phyloP scores from a whole-genome alignment of 2,888 invertebrate genomes.

The Chironomus tentans region DNA sequence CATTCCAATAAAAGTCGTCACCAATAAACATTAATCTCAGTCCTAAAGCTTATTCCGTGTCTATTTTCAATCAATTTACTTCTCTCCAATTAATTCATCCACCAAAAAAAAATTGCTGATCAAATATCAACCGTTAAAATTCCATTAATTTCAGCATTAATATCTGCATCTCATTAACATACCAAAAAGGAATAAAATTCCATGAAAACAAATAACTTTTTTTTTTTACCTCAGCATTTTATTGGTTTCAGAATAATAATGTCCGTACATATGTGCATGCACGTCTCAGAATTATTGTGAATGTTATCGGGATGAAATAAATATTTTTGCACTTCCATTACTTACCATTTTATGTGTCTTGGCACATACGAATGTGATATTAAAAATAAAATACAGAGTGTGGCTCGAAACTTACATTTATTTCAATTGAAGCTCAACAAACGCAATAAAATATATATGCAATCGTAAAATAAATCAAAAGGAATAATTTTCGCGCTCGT shows the following conservation, averaged over 20 bases:
- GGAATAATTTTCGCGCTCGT: too few relatives aligned
- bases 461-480: constrained; percentile 17
- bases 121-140: not conserved
- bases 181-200: not conserved
- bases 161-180: constrained; percentile 22
- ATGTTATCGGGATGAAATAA: not conserved
- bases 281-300: not conserved
- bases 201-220: not conserved
- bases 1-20: too few relatives aligned
- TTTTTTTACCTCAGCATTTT: not conserved
- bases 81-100: too few relatives aligned
- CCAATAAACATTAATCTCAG: too few relatives aligned
- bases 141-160: not conserved
- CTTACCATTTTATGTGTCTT: not conserved
- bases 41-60: too few relatives aligned
- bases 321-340: not conserved
- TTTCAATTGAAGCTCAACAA: not conserved
- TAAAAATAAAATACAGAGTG: not conserved
- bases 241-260: constrained; percentile 1
- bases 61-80: too few relatives aligned
- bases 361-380: not conserved
- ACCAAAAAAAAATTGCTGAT: too few relatives aligned
- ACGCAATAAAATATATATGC: not conserved
- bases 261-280: too few relatives aligned
- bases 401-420: too few relatives aligned